Percentiles rank a stretch among this genome's conserved stretches.
phyloP scores from a whole-genome alignment of 2,113 vertebrate species.

The Perccottus glenii region DNA sequence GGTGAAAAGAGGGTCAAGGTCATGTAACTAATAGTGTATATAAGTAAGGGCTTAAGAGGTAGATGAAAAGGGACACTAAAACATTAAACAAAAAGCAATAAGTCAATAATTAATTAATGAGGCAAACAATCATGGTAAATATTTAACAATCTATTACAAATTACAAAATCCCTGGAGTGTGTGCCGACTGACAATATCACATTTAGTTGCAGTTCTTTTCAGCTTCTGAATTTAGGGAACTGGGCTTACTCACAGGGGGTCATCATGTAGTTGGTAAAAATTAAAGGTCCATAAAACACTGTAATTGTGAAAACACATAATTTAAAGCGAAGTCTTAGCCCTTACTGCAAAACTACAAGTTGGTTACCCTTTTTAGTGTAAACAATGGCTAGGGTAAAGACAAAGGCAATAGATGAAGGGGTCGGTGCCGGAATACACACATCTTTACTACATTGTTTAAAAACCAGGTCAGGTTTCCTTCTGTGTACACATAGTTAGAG shows the following conservation, averaged over 20 bases:
- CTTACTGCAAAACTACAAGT: conserved; percentile 46
- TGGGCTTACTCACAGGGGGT: conserved; percentile 64
- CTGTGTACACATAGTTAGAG: conserved; percentile 1
- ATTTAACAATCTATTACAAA: no score
- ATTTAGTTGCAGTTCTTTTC: conserved; percentile 18
- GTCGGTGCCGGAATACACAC: conserved; percentile 16
- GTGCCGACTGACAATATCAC: no score
- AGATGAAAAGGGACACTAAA: not conserved
- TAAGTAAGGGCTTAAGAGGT: not conserved
- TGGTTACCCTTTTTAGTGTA: conserved; percentile 36
- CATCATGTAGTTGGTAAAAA: conserved; percentile 70
- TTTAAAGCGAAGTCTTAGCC: conserved; percentile 62
- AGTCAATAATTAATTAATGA: no score
- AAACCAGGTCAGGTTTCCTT: conserved; percentile 24
- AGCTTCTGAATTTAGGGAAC: conserved; percentile 24
- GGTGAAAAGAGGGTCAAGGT: not conserved
- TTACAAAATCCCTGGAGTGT: no score
- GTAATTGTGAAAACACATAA: conserved; percentile 66
- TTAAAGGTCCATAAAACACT: conserved; percentile 62
- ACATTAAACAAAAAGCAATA: no score
- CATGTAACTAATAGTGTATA: conserved; percentile 19
- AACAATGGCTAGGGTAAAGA: conserved; percentile 21
- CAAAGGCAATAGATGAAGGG: conserved; percentile 20
- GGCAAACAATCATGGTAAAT: no score
- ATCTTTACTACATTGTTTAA: conserved; percentile 24